Evolutionary conservation across 2,113 vertebrate genomes (phyloP).

Genomic region (Noturus placidus): DNA sequence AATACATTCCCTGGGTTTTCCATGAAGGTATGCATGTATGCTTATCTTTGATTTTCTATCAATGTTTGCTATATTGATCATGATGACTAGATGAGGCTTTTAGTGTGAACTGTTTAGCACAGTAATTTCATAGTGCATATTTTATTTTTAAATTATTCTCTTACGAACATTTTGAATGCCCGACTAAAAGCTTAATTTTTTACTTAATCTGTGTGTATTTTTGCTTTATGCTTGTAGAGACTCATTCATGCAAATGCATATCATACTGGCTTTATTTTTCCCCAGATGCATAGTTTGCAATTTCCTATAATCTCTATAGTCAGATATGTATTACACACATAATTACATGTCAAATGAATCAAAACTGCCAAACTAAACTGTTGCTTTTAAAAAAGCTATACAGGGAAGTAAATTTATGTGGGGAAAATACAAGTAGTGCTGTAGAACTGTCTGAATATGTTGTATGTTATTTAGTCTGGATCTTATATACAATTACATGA

Average conservation of each 20-base stretch:
- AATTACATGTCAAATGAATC: background rate
- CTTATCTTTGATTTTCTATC: background rate
- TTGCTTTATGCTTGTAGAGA: background rate
- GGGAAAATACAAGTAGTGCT: background rate
- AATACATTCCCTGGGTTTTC: background rate
- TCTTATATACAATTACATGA: background rate
- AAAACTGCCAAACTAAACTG: background rate
- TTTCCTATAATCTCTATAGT: background rate
- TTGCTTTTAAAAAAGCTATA: background rate
- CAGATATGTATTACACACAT: background rate
- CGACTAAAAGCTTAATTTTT: background rate
- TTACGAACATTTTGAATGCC: background rate
- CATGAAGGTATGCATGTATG: slow-evolving; percentile 5
- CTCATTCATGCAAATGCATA: background rate
- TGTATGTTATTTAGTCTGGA: background rate
- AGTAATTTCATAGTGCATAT: background rate
- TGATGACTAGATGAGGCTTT: background rate
- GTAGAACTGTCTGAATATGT: background rate
- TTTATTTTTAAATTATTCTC: background rate
- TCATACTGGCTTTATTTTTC: background rate
- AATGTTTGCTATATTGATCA: background rate
- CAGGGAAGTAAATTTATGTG: background rate
- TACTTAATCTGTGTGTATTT: background rate
- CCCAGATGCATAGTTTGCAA: background rate
- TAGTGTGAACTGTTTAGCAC: background rate